These are phyloP conservation scores for Siderastrea siderea DNA, from an alignment of 92 coral and sea anemone species.

Conservation along the genomic window DNA sequence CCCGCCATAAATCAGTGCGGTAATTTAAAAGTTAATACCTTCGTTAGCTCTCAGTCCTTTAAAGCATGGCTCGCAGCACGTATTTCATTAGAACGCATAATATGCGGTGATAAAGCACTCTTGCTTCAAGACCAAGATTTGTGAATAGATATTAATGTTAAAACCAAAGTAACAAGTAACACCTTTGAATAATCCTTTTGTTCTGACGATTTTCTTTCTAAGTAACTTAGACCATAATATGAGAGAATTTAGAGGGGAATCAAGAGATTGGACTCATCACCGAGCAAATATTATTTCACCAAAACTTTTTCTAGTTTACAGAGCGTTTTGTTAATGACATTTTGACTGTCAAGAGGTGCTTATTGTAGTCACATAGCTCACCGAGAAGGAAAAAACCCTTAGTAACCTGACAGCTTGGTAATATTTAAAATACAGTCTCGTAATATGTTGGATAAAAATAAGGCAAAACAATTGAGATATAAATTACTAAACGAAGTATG, in stretches of 20 bases:
- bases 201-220: not conserved
- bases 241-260: not conserved
- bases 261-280: not conserved
- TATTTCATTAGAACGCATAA: too few species aligned
- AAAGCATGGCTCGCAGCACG: not conserved
- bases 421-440: not conserved
- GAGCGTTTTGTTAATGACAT: not conserved
- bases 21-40: too few species aligned
- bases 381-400: not conserved
- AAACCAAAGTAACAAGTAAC: not conserved
- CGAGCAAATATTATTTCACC: not conserved
- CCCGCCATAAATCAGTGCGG: too few species aligned
- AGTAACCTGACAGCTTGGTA: not conserved
- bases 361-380: not conserved
- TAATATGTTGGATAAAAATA: too few species aligned
- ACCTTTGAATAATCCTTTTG: not conserved
- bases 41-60: not conserved
- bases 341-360: too few species aligned
- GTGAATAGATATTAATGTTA: not conserved
- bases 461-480: too few species aligned
- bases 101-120: not conserved
- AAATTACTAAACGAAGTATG: too few species aligned
- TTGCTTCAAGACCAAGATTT: not conserved
- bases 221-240: not conserved
- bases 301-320: not conserved